Base-by-base conservation (phyloP, 1,140 invertebrate species). In the Drosophila sechellia region DNA sequence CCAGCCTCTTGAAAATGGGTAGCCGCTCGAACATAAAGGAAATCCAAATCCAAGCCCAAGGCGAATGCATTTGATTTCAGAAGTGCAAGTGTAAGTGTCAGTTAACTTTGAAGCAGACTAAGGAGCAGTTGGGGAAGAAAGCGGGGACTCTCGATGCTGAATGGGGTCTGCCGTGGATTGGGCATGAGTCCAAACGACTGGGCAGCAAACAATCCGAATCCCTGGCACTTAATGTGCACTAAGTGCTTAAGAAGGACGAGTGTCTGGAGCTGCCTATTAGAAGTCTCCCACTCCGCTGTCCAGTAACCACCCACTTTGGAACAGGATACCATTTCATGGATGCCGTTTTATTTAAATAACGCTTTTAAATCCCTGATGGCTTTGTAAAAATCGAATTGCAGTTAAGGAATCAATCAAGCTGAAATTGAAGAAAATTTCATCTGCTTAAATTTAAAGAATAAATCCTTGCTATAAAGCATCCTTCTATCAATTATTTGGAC, bases 211-310 rank as follows among this genome's bases (percentile, higher is more conserved):
- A 74, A 76, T 75, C 63, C 52, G 52, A 54, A 49, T 76, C 81
- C 61, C 57, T 73, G 59, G 64, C 74, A 75, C 69, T 81, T 70
- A 85, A 71, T 81, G 81, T 66, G 64, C 57, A 60, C 81, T 70
- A 68, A 81, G 81, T 74, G 77, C 77, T 80, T 77, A 73, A 72
- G 45, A 58, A 85, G 65, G 73, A 48, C 65, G 53, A 72, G 42
- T 66, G 59, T 76, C 81, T 59, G 60, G 22, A 40, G 46, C 71
- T 68, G 61, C 68, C 58, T 45, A 55, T 77, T 71, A 46, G 42
- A 49, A 42, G 60, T 22, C 40, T 50, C 54, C 63, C 43, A 31
- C 20, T 40, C 42, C n/a, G 3, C 34, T 53, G 27, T 27, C 10
- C 0, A 22, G 42, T 46, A 4, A 2, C 50, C 46, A 43, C 59